Percentiles rank a stretch among this genome's conserved stretches.
Conservation (phyloP, 1,140 invertebrate species). For the Centruroides vittatus region DNA sequence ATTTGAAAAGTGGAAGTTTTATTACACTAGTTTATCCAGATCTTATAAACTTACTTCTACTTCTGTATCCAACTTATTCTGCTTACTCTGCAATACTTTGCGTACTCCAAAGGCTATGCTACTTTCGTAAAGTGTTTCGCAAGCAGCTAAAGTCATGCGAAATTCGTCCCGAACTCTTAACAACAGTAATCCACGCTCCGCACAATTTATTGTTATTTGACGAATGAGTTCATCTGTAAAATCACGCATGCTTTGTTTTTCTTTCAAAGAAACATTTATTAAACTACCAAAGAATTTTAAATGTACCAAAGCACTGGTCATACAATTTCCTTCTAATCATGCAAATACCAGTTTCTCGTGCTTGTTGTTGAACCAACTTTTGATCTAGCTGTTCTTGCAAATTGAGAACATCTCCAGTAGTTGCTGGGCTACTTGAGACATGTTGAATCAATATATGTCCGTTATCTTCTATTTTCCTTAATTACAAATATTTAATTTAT, state of each 20-base stretch:
- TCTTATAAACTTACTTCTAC: conserved; percentile 26
- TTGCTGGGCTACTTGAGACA: conserved; percentile 89
- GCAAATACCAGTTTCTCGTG: conserved; percentile 92
- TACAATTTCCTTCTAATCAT: conserved; percentile 85
- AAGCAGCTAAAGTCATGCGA: conserved; percentile 87
- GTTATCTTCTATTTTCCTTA: conserved; percentile 74
- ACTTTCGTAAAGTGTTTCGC: conserved; percentile 88
- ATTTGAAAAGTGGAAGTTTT: no score
- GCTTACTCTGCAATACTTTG: conserved; percentile 63
- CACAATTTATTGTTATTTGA: conserved; percentile 94
- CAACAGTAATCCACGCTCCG: conserved; percentile 84
- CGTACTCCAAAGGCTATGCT: conserved; percentile 95
- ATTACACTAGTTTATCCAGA: no score
- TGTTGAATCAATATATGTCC: conserved; percentile 71
- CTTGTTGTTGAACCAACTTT: conserved; percentile 74
- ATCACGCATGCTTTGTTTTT: not conserved
- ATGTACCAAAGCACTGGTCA: conserved; percentile 84
- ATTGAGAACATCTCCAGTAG: conserved; percentile 84
- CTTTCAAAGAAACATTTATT: not conserved
- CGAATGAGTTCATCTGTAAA: conserved; percentile 71
- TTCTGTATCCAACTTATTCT: conserved; percentile 54
- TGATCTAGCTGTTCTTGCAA: conserved; percentile 90
- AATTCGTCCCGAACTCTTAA: conserved; percentile 88
- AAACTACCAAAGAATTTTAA: not conserved
- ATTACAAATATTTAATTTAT: not conserved